Evolutionary conservation across 1,140 invertebrate genomes (phyloP), one percentile per base, ranked within the genome.

Genomic region (Lepidurus packardi): DNA sequence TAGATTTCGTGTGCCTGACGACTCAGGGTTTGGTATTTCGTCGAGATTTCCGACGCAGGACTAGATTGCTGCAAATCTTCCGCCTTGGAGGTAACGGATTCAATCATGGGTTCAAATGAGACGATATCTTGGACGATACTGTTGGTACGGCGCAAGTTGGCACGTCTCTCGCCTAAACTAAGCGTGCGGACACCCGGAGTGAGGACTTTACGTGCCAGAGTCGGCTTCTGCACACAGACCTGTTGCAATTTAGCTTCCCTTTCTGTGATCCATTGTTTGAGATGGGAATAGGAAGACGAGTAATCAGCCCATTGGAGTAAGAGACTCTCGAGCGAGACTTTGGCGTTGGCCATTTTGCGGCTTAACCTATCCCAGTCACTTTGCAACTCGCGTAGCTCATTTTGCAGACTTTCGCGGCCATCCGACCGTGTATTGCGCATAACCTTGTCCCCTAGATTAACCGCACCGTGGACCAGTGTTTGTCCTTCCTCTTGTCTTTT

Each of bases 291-390:
- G 21, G 93, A 94, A 25, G 93, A 94, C 83, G 92, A 95, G 83
- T 96, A 97, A 84, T 97, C 95, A n/a, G 94, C 93, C 94, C 94
- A 97, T 89, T 96, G 94, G 1, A 97, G 85, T 9, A 98, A 86
- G 83, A 91, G 93, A 0, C 95, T 96, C 85, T 98, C 96, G 24
- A 98, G 84, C 81, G 95, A 91, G 24, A 97, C 94, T 87, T 97
- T 97, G 0, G 93, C 92, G 13, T 93, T 96, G 6, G 93, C 94
- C 86, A 98, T 93, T 84, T 96, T 96, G 84, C 93, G 94, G 0
- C 95, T 92, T 16, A 98, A 85, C 76, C 93, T 87, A 84, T 98
- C 96, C 94, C 96, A 98, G 81, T 96, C 94, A 76, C 90, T 92
- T 86, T 98, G 96, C 53, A 98, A 87, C 82, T 95, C 93, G 85